Evolutionary conservation across 1,140 invertebrate genomes (phyloP), one percentile per base, ranked within the genome.

Genomic region (Antheraea mylitta): DNA sequence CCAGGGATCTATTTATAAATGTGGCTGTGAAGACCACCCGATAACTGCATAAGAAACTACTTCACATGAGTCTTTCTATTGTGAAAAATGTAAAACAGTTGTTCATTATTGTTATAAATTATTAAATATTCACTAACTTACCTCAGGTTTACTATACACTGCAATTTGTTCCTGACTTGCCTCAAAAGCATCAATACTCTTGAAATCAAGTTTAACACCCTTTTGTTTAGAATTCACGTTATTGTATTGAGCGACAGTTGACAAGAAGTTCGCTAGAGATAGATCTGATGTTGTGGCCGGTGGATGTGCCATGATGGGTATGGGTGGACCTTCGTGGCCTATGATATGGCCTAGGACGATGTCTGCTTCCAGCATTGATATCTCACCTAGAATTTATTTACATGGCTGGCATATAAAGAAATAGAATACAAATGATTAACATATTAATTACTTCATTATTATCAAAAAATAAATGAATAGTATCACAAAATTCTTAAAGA

Each of bases 151-250:
- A 67, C 76, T 81, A 64, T 83, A 89, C 22, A 76, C 80, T 0
- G 81, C 86, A 42, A 91, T 90, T 19, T 95, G 92, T 6, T 92
- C 82, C 16, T 95, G 89, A 36, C 95, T 95, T 13, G 92, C 92
- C 66, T 95, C 93, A 72, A 98, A 96, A 10, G 96, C 96, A 66
- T 96, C 95, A 22, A 96, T 95, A 0, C 94, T 94, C 86, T 98
- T 98, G 77, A 99, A 98, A 83, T 98, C 97, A 2, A 99, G 91
- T 85, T 98, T 98, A 3, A 98, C 94, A 0, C 97, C 97, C 42
- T 91, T 91, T 70, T 83, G 83, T 67, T 87, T 90, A 0, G 83
- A 70, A 19, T 86, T 86, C 0, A 77, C 79, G 37, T 86, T 83
- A 80, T 95, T 93, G 71, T 90, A 92, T 6, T 90, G 86, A 3